Evolutionary conservation across 2,797 vertebrate species (phyloP).

Genomic region (Pseudochaenichthys georgianus): DNA sequence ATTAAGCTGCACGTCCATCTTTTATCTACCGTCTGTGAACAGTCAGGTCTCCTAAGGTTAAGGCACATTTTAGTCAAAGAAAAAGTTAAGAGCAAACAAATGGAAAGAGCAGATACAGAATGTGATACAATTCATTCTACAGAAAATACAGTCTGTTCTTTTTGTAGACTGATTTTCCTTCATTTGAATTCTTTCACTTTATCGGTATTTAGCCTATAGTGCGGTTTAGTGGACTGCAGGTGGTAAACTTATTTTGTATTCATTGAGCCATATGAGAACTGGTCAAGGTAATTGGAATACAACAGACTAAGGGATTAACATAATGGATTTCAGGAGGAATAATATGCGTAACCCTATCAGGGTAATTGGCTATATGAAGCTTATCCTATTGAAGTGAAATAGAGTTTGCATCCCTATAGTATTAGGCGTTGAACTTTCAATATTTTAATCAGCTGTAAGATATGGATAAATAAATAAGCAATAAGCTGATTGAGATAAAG

Average conservation of each 20-base stretch:
- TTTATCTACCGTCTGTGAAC: conserved; percentile 15
- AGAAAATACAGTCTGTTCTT: conserved; percentile 3
- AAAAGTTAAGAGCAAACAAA: conserved; percentile 3
- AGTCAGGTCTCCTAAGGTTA: conserved; percentile 16
- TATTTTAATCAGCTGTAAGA: conserved; percentile 11
- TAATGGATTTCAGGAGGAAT: conserved; percentile 17
- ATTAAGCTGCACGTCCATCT: conserved; percentile 30
- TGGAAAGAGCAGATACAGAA: conserved; percentile 6
- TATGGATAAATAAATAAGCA: conserved; percentile 11
- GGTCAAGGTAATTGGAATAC: conserved; percentile 35
- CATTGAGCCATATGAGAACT: conserved; percentile 26
- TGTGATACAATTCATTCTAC: neutral
- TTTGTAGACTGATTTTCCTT: conserved; percentile 6
- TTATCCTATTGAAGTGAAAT: neutral
- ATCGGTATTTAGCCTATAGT: conserved; percentile 20
- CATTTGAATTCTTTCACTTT: conserved; percentile 6
- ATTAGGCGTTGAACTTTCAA: neutral
- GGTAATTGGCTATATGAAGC: neutral
- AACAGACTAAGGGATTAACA: conserved; percentile 7
- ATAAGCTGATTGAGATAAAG: conserved; percentile 5
- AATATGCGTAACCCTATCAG: neutral
- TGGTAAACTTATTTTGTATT: conserved; percentile 32
- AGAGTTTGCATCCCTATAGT: neutral
- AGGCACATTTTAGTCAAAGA: neutral
- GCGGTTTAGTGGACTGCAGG: conserved; percentile 18